phyloP scores from a whole-genome alignment of 2,797 vertebrate species.

The Scleropages formosus region DNA sequence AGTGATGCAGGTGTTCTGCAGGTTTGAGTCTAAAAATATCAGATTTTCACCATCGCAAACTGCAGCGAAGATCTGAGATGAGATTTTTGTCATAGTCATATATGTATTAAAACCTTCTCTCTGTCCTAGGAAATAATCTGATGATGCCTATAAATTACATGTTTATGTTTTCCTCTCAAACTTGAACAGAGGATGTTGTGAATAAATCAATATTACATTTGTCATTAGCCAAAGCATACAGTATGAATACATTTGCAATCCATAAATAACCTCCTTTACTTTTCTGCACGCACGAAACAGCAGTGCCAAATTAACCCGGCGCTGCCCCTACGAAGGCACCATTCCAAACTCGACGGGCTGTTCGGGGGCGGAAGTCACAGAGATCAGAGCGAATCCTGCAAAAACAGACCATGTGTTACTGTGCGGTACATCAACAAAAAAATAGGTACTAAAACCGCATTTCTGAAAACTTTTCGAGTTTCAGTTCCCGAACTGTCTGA shows the following conservation, averaged over 20 bases:
- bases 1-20: too few relatives aligned
- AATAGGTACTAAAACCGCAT: not conserved
- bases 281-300: not conserved
- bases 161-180: not conserved
- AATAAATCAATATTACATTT: too few relatives aligned
- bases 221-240: too few relatives aligned
- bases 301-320: not conserved
- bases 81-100: too few relatives aligned
- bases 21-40: too few relatives aligned
- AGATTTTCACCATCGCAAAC: too few relatives aligned
- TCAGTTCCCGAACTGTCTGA: not conserved
- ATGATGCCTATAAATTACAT: not conserved
- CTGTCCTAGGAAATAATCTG: too few relatives aligned
- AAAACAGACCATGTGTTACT: not conserved
- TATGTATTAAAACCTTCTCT: too few relatives aligned
- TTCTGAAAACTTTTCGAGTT: conserved; percentile 29
- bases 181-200: too few relatives aligned
- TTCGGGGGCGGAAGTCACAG: not conserved
- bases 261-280: not conserved
- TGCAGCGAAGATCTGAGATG: too few relatives aligned
- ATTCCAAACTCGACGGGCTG: not conserved
- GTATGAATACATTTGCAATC: not conserved
- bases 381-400: not conserved
- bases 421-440: not conserved
- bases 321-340: not conserved